These are phyloP conservation scores for Axis porcinus DNA, from an alignment of 2,113 vertebrate genomes.

Conservation along the genomic window DNA sequence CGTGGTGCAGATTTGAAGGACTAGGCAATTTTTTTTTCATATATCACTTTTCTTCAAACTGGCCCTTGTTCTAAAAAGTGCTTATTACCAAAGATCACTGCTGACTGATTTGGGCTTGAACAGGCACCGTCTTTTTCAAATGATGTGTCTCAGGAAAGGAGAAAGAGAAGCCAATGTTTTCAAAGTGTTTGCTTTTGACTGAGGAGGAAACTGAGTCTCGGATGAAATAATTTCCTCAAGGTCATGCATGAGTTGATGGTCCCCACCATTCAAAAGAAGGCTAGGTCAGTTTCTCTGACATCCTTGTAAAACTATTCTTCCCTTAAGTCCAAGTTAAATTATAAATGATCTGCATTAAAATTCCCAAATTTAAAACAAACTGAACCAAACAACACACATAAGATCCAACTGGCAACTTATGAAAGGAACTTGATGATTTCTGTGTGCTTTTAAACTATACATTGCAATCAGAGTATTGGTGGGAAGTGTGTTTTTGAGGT, in stretches of 20 bases:
- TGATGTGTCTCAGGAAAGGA: neutral
- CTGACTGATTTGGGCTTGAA: neutral
- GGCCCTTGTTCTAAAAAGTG: neutral
- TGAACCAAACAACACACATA: neutral
- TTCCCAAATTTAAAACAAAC: neutral
- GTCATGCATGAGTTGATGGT: neutral
- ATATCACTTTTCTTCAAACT: neutral
- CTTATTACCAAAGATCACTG: neutral
- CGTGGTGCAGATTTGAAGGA: neutral
- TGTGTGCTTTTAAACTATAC: constrained; percentile 37
- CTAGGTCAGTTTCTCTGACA: neutral
- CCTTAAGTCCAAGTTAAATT: neutral
- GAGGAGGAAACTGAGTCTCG: neutral
- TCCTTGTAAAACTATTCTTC: neutral
- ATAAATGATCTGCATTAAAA: constrained; percentile 16
- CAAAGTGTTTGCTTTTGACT: neutral
- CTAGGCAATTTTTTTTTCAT: neutral
- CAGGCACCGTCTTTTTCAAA: neutral
- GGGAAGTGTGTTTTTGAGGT: constrained; percentile 79
- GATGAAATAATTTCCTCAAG: neutral
- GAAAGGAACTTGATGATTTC: constrained; percentile 54
- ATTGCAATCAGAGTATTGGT: constrained; percentile 72
- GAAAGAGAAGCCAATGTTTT: neutral
- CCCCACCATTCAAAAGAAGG: neutral
- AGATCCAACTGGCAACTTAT: constrained; percentile 30